Evolutionary conservation across 1,140 invertebrate species (phyloP).

Genomic region (Zaprionus vittiger): DNA sequence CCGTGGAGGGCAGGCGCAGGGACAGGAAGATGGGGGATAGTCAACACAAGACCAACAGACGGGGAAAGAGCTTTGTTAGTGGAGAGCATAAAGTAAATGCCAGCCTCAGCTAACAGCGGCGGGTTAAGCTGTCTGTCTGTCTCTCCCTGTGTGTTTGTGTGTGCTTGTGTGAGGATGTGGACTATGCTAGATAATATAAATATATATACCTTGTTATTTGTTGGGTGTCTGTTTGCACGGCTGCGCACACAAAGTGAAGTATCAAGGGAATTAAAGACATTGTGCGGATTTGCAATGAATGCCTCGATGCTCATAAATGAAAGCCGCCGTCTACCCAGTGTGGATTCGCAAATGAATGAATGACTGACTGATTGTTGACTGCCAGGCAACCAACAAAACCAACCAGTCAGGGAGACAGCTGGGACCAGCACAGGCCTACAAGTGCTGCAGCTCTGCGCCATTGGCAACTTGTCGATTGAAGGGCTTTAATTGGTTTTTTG

Average conservation of each 20-base stretch:
- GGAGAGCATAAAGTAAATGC: slow-evolving; percentile 65
- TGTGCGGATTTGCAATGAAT: slow-evolving; percentile 65
- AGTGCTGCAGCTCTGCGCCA: slow-evolving; percentile 10
- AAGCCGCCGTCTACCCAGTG: slow-evolving; percentile 6
- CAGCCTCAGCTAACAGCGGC: slow-evolving; percentile 8
- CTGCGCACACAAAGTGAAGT: slow-evolving; percentile 72
- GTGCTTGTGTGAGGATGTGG: slow-evolving; percentile 1
- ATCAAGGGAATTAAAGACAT: slow-evolving; percentile 79
- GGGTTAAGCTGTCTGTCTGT: slow-evolving; percentile 55
- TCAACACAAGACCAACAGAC: slow-evolving; percentile 19
- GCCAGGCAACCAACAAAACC: neutral
- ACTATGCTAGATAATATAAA: slow-evolving; percentile 77
- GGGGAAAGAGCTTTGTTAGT: slow-evolving; percentile 47
- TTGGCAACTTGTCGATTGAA: slow-evolving; percentile 39
- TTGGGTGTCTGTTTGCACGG: slow-evolving; percentile 66
- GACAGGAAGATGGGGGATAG: neutral
- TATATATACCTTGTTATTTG: slow-evolving; percentile 81
- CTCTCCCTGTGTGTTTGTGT: neutral
- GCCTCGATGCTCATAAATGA: slow-evolving; percentile 59
- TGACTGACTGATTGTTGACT: slow-evolving; percentile 52
- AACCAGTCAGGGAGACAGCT: neutral
- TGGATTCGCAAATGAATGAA: slow-evolving; percentile 34
- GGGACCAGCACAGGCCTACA: neutral
- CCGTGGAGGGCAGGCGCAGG: neutral
- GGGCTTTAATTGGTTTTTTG: slow-evolving; percentile 43